Base-by-base conservation (phyloP, 1,140 invertebrate genomes). In the Helicoverpa armigera region DNA sequence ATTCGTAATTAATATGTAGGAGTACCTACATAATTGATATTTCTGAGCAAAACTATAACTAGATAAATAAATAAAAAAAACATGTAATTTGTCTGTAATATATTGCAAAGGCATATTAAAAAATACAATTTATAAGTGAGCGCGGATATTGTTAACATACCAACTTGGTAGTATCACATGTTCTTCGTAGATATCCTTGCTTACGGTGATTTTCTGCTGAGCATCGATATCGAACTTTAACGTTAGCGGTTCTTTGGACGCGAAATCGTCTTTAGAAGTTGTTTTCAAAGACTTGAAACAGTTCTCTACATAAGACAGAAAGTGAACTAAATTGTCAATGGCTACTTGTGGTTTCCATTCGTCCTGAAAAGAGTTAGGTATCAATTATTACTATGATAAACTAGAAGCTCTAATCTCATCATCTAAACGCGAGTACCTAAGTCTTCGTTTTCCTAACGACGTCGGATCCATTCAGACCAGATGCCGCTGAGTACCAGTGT, bases 301-400 rank as follows among this genome's bases (percentile, higher is more conserved):
- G 18, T 58, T 79, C 61, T 85, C 70, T 0, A 83, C 61, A 53
- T 79, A 83, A 12, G 82, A 65, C 9, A 87, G 60, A 48, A 84
- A 74, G 29, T 83, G 63, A 31, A 81, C 70, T 70, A 85, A 80
- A 77, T 78, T 84, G 18, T 82, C 54, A 35, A 87, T 58, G 12
- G 79, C 79, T 18, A 18, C 80, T 80, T 83, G 60, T 29, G 83
- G 83, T 53, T 77, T 70, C 85, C 85, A 87, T 61, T 76, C 48
- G 50, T 70, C 16, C 83, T 87, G 85, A 69, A 85, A 85, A 29
- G 51, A 48, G 65, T 13, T 16, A 48, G 14, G 0, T 4, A 9
- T 60, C 3, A 23, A 23, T 11, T 10, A 1, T 61, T 61, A 60
- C 35, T 7, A 35, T 35, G 3, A 35, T 7, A 35, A 35, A 35